phyloP scores from a whole-genome alignment of 2,797 vertebrate genomes.

The Rhincodon typus region DNA sequence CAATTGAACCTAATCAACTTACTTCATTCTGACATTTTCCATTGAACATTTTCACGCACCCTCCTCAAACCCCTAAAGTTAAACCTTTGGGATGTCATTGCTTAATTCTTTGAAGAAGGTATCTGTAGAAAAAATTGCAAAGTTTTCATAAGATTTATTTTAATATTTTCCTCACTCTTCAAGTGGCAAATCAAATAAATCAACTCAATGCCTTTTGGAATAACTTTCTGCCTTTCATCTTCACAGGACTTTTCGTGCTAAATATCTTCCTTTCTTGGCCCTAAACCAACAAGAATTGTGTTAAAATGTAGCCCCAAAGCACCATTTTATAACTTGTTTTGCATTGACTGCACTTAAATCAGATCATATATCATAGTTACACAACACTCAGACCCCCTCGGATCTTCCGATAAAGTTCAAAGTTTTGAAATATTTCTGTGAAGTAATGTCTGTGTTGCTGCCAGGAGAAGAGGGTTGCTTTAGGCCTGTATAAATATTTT shows the following conservation, averaged over 20 bases:
- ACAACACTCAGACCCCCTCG: not conserved
- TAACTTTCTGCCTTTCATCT: not conserved
- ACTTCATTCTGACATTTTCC: not conserved
- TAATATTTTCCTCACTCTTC: not conserved
- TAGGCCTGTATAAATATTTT: not conserved
- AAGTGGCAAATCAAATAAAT: not conserved
- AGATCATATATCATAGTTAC: not conserved
- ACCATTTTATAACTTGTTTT: not conserved
- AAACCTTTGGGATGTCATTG: not conserved
- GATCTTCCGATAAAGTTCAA: slow-evolving; percentile 31
- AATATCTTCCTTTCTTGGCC: not conserved
- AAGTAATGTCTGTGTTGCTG: slow-evolving; percentile 1
- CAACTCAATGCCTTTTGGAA: not conserved
- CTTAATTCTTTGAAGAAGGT: not conserved
- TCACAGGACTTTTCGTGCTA: not conserved
- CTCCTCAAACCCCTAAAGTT: not conserved
- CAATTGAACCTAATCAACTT: not conserved
- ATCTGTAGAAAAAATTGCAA: not conserved
- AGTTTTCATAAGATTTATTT: not conserved
- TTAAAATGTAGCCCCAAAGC: not conserved
- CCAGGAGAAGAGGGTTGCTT: not conserved
- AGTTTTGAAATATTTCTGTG: slow-evolving; percentile 20
- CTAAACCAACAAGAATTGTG: not conserved
- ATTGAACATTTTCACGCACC: not conserved
- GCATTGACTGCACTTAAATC: too few species aligned